Percentiles rank a stretch among this genome's conserved stretches.
Conservation (phyloP, 1,140 invertebrate species). For the Nymphalis io region DNA sequence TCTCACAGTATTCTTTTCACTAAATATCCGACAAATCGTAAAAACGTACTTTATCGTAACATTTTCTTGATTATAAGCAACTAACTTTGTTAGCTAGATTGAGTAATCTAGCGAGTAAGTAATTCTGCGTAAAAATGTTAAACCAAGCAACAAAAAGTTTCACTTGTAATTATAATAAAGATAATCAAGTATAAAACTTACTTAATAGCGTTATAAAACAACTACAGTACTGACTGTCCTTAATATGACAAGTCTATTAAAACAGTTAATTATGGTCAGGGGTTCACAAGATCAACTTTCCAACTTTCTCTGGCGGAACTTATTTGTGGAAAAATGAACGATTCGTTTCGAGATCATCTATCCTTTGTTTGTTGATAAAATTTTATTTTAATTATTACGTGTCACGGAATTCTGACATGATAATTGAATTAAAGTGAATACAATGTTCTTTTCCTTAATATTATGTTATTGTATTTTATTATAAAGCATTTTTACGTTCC, state of each 20-base stretch:
- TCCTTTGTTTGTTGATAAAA: conserved; percentile 25
- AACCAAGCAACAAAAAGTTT: too few species aligned
- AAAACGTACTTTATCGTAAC: too few species aligned
- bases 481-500: too few species aligned
- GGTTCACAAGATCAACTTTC: conserved; percentile 25
- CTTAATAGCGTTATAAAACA: background rate
- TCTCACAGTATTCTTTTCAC: too few species aligned
- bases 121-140: too few species aligned
- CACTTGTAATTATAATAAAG: too few species aligned
- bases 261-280: conserved; percentile 10
- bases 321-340: conserved; percentile 34
- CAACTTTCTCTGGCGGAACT: conserved; percentile 38
- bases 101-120: too few species aligned
- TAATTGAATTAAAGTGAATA: background rate
- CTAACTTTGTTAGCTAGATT: too few species aligned
- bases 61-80: too few species aligned
- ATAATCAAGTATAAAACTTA: too few species aligned
- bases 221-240: background rate
- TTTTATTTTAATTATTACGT: conserved; percentile 8
- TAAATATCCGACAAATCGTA: too few species aligned
- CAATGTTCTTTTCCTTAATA: background rate
- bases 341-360: conserved; percentile 27
- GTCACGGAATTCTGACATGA: background rate
- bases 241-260: background rate
- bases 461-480: too few species aligned